Conservation (phyloP, 2,888 invertebrate genomes). For the Itoplectis maculator region DNA sequence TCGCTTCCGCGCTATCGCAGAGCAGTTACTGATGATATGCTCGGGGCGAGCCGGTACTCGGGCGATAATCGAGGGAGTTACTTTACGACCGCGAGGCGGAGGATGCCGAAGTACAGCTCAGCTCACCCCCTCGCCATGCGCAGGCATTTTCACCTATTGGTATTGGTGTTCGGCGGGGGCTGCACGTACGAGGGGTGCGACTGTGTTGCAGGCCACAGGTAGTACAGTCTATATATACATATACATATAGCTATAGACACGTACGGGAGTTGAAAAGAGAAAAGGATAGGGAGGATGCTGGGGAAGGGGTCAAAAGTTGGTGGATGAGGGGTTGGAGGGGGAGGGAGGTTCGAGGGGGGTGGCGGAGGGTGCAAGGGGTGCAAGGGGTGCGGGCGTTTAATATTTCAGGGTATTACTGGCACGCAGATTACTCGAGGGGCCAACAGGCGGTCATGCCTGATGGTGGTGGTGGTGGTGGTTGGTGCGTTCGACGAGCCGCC, state of each 20-base stretch:
- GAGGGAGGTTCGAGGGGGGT: neutral
- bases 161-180: neutral
- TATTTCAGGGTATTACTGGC: constrained; percentile 78
- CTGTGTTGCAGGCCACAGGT: constrained; percentile 34
- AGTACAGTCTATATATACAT: too few species aligned
- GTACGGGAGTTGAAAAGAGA: constrained; percentile 31
- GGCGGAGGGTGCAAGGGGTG: constrained; percentile 18
- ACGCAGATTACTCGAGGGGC: constrained; percentile 76
- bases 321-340: too few species aligned
- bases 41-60: constrained; percentile 24
- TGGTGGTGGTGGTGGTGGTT: constrained; percentile 36
- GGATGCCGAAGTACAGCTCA: constrained; percentile 15
- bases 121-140: constrained; percentile 3
- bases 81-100: constrained; percentile 48
- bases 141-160: neutral
- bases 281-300: constrained; percentile 3
- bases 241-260: constrained; percentile 37
- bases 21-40: constrained; percentile 33
- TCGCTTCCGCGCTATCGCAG: neutral
- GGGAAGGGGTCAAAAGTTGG: too few species aligned
- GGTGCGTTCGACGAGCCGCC: constrained; percentile 34
- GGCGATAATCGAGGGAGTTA: constrained; percentile 59
- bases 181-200: constrained; percentile 5
- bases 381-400: constrained; percentile 69
- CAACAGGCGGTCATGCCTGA: constrained; percentile 61